A percentile compares a stretch with the other conserved stretches of the same genome.
These are phyloP conservation scores for Philaethria dido DNA, from an alignment of 2,888 invertebrate species.

Conservation along the genomic window DNA sequence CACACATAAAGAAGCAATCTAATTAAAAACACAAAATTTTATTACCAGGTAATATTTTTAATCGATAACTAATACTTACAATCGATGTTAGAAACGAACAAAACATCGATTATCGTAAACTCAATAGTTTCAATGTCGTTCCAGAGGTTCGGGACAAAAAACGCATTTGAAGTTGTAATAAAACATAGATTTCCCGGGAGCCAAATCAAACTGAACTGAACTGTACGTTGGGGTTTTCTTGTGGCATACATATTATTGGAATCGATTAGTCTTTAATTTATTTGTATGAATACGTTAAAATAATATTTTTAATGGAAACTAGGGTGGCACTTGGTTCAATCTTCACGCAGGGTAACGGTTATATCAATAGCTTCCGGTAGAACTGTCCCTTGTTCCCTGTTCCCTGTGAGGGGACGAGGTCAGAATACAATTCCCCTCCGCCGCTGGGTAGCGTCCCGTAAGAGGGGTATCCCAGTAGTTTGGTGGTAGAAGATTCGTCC, in stretches of 20 bases:
- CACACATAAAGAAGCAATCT: background rate
- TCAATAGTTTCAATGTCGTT: slow-evolving; percentile 9
- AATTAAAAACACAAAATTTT: too few species aligned
- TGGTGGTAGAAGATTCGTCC: too few species aligned
- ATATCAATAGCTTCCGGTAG: too few species aligned
- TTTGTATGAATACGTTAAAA: too few species aligned
- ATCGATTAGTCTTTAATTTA: slow-evolving; percentile 7
- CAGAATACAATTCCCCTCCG: too few species aligned
- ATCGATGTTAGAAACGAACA: background rate
- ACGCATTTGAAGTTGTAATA: slow-evolving; percentile 41
- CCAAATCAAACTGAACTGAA: slow-evolving; percentile 40
- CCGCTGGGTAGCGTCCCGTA: too few species aligned
- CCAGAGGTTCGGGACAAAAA: slow-evolving; percentile 38
- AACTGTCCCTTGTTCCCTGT: too few species aligned
- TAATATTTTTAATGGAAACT: too few species aligned
- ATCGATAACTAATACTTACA: background rate
- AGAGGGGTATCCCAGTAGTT: too few species aligned
- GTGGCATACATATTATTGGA: slow-evolving; percentile 7
- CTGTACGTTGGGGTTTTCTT: slow-evolving; percentile 6
- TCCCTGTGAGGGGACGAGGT: too few species aligned
- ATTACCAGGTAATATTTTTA: background rate
- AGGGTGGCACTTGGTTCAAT: too few species aligned
- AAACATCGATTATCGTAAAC: slow-evolving; percentile 5
- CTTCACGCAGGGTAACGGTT: too few species aligned
- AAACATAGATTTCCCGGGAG: slow-evolving; percentile 46